Conservation (phyloP, 2,888 invertebrate species). For the Leptinotarsa tumamoca region DNA sequence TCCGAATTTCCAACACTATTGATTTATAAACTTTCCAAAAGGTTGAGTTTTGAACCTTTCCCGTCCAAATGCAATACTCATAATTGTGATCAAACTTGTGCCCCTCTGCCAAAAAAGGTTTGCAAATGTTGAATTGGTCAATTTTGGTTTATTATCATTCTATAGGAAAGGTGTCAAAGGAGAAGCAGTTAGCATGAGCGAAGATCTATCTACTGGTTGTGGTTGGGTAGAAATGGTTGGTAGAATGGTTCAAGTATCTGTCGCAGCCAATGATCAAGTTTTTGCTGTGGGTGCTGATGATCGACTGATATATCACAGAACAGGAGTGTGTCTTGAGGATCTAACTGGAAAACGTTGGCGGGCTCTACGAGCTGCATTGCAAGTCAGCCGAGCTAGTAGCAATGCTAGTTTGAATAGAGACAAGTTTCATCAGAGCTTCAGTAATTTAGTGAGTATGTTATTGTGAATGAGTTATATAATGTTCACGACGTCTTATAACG, state of each 20-base stretch:
- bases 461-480: too few species aligned
- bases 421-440: slow-evolving; percentile 74
- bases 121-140: too few species aligned
- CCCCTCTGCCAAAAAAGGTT: too few species aligned
- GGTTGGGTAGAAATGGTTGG: slow-evolving; percentile 94
- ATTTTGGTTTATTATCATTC: too few species aligned
- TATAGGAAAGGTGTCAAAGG: slow-evolving; percentile 65
- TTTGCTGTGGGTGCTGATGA: slow-evolving; percentile 89
- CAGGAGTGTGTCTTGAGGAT: slow-evolving; percentile 80
- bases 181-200: slow-evolving; percentile 77
- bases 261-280: slow-evolving; percentile 86
- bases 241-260: slow-evolving; percentile 84
- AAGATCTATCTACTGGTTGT: slow-evolving; percentile 82
- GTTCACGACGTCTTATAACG: too few species aligned
- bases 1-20: too few species aligned
- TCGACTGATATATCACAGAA: slow-evolving; percentile 83
- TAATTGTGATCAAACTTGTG: too few species aligned
- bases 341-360: slow-evolving; percentile 91
- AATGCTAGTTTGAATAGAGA: slow-evolving; percentile 73
- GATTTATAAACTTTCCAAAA: too few species aligned
- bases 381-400: slow-evolving; percentile 85
- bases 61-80: too few species aligned
- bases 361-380: slow-evolving; percentile 82
- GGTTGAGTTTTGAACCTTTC: too few species aligned
- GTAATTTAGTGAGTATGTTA: slow-evolving; percentile 67